Percentiles rank a stretch among this genome's conserved stretches.
Conservation (phyloP, 2,113 vertebrate species). For the Cinclus cinclus region DNA sequence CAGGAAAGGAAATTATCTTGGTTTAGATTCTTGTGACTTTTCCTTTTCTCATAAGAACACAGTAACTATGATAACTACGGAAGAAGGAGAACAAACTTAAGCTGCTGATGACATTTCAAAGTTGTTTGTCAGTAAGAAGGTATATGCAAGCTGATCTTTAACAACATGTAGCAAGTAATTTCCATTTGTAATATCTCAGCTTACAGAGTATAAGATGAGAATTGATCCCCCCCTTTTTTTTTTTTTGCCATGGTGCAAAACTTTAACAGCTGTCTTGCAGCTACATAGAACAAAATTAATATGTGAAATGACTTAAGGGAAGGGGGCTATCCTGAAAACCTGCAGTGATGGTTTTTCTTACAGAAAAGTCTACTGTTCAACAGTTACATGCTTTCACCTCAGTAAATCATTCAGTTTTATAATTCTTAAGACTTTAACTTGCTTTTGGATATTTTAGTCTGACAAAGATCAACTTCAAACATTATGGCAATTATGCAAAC, state of each 20-base stretch:
- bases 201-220: slow-evolving; percentile 59
- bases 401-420: slow-evolving; percentile 1
- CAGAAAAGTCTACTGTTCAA: not conserved
- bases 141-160: slow-evolving; percentile 61
- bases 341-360: not conserved
- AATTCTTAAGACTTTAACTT: not conserved
- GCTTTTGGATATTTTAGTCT: not conserved
- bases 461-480: not conserved
- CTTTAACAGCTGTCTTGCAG: slow-evolving; percentile 24
- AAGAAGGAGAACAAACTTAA: slow-evolving; percentile 52
- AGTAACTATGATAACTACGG: not conserved
- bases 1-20: not conserved
- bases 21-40: not conserved
- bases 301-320: slow-evolving; percentile 25
- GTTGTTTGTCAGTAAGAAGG: slow-evolving; percentile 64
- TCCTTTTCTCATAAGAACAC: not conserved
- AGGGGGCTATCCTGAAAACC: not conserved
- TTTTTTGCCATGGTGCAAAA: slow-evolving; percentile 50
- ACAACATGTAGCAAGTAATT: slow-evolving; percentile 69
- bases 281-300: slow-evolving; percentile 41
- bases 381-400: not conserved
- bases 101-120: slow-evolving; percentile 62
- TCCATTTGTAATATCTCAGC: slow-evolving; percentile 63
- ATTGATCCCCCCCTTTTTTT: slow-evolving; percentile 39
- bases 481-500: not conserved